These are phyloP conservation scores for Phalacrocorax carbo DNA, from an alignment of 2,113 vertebrate genomes.

Conservation along the genomic window DNA sequence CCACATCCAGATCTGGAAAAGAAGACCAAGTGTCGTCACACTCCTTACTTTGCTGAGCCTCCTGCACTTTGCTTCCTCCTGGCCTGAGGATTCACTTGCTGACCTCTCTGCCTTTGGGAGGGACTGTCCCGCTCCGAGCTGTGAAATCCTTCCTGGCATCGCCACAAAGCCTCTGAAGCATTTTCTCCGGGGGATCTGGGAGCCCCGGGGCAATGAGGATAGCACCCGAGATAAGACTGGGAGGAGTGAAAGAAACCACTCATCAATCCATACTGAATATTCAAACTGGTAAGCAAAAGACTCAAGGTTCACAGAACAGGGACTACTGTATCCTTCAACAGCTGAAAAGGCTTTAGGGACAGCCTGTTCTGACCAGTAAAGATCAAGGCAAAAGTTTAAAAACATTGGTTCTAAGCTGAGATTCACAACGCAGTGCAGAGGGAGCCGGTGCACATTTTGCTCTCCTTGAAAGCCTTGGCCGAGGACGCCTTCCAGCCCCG, in stretches of 20 bases:
- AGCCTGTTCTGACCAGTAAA: neutral
- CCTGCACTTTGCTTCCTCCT: neutral
- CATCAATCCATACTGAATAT: neutral
- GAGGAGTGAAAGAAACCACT: neutral
- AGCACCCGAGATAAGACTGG: neutral
- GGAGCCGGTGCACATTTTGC: neutral
- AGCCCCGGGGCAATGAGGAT: neutral
- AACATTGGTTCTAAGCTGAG: neutral
- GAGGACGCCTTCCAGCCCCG: rapidly evolving
- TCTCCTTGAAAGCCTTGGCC: neutral
- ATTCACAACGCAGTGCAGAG: neutral
- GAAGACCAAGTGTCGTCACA: neutral
- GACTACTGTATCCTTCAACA: neutral
- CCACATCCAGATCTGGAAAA: neutral
- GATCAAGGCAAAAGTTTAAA: neutral
- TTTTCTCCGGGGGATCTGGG: neutral
- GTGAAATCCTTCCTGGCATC: neutral
- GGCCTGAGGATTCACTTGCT: neutral
- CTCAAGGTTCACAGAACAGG: neutral
- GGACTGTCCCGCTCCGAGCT: neutral
- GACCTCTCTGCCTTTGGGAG: neutral
- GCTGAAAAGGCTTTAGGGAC: neutral
- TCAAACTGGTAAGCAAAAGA: neutral
- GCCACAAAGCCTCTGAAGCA: neutral
- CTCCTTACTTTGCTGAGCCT: neutral